Conservation (phyloP, 2,797 vertebrate genomes). For the Mycteria americana region DNA sequence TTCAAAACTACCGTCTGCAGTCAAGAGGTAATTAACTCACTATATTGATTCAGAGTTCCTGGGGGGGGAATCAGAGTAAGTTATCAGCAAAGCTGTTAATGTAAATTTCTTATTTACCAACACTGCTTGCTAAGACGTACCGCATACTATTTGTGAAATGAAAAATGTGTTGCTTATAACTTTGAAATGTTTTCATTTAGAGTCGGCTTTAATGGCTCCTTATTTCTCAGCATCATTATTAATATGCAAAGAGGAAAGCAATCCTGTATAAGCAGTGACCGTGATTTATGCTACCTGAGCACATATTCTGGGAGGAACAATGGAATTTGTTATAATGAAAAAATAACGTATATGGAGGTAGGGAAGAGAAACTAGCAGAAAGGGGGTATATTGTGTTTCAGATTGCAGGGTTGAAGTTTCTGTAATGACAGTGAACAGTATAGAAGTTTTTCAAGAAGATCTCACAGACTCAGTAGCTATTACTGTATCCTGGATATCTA, state of each 20-base stretch:
- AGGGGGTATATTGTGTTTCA: not conserved
- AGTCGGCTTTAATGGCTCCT: not conserved
- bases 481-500: not conserved
- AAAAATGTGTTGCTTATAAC: not conserved
- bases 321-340: not conserved
- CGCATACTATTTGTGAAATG: not conserved
- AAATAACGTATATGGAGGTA: not conserved
- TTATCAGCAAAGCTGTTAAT: not conserved
- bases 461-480: not conserved
- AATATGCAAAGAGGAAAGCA: not conserved
- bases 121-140: not conserved
- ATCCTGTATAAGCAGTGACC: not conserved
- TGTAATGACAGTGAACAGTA: not conserved
- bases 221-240: not conserved
- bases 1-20: not conserved
- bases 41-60: not conserved
- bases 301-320: not conserved
- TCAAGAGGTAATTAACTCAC: not conserved
- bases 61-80: not conserved
- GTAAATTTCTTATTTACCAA: slow-evolving; percentile 4
- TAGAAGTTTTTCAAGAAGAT: not conserved
- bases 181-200: slow-evolving; percentile 18
- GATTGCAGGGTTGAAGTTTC: not conserved
- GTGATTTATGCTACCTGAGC: not conserved
- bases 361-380: not conserved